Evolutionary conservation across 1,140 invertebrate genomes (phyloP).

Genomic region (Pissodes strobi): DNA sequence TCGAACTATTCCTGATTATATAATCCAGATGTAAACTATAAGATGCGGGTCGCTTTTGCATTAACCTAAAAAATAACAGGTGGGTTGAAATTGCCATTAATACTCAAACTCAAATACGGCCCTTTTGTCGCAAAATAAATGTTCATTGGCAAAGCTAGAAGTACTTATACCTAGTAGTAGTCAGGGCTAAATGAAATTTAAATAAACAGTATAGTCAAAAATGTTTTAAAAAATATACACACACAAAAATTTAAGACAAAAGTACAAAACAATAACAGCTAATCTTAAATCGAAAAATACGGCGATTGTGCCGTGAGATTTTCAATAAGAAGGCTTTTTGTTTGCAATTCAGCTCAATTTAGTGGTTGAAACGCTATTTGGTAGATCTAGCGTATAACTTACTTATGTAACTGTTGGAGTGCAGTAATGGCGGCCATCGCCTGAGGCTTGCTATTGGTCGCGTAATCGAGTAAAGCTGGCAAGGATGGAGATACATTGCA

Average conservation of each 20-base stretch:
- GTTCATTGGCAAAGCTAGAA: too few species aligned
- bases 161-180: too few species aligned
- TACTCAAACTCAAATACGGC: too few species aligned
- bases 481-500: constrained; percentile 80
- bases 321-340: too few species aligned
- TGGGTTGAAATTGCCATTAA: too few species aligned
- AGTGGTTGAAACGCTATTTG: too few species aligned
- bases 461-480: constrained; percentile 77
- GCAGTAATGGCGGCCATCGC: constrained; percentile 81
- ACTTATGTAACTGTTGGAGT: constrained; percentile 73
- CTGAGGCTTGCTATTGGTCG: constrained; percentile 74
- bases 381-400: constrained; percentile 4
- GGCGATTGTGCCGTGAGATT: too few species aligned
- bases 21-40: constrained; percentile 84
- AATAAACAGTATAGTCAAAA: constrained; percentile 8
- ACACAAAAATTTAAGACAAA: too few species aligned
- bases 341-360: too few species aligned
- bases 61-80: constrained; percentile 58
- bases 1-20: constrained; percentile 57
- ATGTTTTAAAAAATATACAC: constrained; percentile 13
- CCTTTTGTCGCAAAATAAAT: too few species aligned
- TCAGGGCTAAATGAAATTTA: not conserved
- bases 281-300: too few species aligned
- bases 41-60: constrained; percentile 76
- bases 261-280: too few species aligned